Conservation (phyloP, 2,888 invertebrate genomes). For the Ophraella communa region DNA sequence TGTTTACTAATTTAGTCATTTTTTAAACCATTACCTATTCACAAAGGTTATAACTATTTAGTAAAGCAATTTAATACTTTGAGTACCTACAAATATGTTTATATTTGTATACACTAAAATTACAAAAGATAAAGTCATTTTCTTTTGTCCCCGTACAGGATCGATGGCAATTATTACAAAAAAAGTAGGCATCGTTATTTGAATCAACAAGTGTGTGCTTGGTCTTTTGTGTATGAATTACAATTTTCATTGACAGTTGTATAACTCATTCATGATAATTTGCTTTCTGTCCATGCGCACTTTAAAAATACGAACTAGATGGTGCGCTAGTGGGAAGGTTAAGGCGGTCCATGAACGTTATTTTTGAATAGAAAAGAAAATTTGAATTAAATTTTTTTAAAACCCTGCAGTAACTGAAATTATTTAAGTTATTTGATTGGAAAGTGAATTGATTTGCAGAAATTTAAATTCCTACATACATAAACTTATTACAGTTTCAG, state of each 20-base stretch:
- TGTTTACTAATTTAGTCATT: too few relatives aligned
- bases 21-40: too few relatives aligned
- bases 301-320: slow-evolving; percentile 37
- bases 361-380: slow-evolving; percentile 3
- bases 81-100: too few relatives aligned
- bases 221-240: slow-evolving; percentile 27
- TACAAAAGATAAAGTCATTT: neutral
- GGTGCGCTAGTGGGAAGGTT: slow-evolving; percentile 39
- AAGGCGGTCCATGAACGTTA: slow-evolving; percentile 37
- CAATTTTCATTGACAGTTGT: slow-evolving; percentile 45
- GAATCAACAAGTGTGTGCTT: neutral
- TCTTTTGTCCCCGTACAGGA: neutral
- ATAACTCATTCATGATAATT: slow-evolving; percentile 43
- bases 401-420: too few relatives aligned
- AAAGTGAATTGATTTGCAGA: too few relatives aligned
- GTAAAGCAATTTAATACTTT: too few relatives aligned
- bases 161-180: neutral
- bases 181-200: neutral
- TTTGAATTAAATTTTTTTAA: neutral
- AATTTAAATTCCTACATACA: too few relatives aligned
- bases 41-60: too few relatives aligned
- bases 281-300: slow-evolving; percentile 42
- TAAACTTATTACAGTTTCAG: too few relatives aligned
- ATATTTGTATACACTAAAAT: too few relatives aligned
- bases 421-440: neutral